Conservation (phyloP, 2,888 invertebrate species). For the Ephialtes manifestator region DNA sequence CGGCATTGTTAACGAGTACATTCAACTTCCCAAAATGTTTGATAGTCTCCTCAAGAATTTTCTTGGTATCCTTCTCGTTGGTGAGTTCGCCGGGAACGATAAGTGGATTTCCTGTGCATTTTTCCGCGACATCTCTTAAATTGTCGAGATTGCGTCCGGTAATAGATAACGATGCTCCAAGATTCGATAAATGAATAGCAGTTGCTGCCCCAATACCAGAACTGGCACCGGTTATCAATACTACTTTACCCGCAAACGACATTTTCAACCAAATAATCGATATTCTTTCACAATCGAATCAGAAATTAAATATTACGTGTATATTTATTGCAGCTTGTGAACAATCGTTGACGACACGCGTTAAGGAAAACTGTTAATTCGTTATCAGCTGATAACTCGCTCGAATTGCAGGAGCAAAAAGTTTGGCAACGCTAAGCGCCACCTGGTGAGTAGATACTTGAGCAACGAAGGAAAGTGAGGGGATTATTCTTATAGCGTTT, state of each 20-base stretch:
- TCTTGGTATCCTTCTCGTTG: conserved; percentile 91
- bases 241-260: conserved; percentile 90
- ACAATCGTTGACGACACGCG: background rate
- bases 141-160: conserved; percentile 91
- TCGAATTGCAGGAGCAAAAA: background rate
- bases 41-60: conserved; percentile 91
- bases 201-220: conserved; percentile 95
- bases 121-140: conserved; percentile 87
- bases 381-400: conserved; percentile 7
- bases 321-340: background rate
- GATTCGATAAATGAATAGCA: conserved; percentile 91
- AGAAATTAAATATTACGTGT: too few relatives aligned
- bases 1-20: conserved; percentile 96
- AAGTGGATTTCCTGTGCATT: conserved; percentile 87
- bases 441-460: conserved; percentile 15
- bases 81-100: conserved; percentile 91
- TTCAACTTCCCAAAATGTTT: conserved; percentile 92
- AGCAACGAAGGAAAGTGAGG: background rate
- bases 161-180: conserved; percentile 92
- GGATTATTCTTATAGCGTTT: conserved; percentile 13
- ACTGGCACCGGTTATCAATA: conserved; percentile 93
- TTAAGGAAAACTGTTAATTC: background rate
- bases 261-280: conserved; percentile 18
- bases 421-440: conserved; percentile 18
- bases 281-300: background rate